Percentiles rank a stretch among this genome's conserved stretches.
Conservation (phyloP, 2,113 vertebrate species). For the Epinephelus cyanopodus region DNA sequence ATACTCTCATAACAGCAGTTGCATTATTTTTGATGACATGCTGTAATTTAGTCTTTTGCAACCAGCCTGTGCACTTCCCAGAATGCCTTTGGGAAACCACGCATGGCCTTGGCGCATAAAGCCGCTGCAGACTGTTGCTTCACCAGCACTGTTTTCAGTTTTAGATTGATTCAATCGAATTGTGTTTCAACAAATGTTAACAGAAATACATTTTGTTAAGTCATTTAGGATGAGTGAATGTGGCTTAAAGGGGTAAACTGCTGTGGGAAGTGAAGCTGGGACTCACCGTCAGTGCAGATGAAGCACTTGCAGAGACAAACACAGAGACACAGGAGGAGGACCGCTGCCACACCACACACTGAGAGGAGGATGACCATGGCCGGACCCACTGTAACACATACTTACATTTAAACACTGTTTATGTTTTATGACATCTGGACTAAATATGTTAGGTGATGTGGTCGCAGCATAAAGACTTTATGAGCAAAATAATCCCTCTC, state of each 20-base stretch:
- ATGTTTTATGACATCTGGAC: constrained; percentile 35
- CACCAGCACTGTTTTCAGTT: background rate
- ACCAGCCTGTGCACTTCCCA: background rate
- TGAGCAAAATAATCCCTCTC: constrained; percentile 14
- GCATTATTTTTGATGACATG: constrained; percentile 10
- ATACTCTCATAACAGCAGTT: background rate
- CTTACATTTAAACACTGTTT: background rate
- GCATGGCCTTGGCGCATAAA: background rate
- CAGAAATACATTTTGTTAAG: background rate
- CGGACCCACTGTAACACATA: constrained; percentile 65
- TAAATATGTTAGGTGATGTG: constrained; percentile 33
- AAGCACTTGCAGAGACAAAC: constrained; percentile 83
- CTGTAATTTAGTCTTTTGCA: constrained; percentile 17
- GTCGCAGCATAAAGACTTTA: background rate
- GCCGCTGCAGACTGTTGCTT: background rate
- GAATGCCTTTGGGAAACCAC: constrained; percentile 16
- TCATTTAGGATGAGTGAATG: background rate
- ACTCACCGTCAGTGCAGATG: constrained; percentile 75
- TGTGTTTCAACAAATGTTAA: background rate
- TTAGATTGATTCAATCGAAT: background rate
- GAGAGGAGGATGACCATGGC: constrained; percentile 73
- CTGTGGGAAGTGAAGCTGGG: background rate
- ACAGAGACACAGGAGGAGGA: constrained; percentile 81
- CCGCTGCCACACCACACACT: constrained; percentile 59
- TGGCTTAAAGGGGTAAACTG: background rate